Evolutionary conservation across 1,140 invertebrate genomes (phyloP), one percentile per base, ranked within the genome.

Genomic region (Calephelis nemesis): DNA sequence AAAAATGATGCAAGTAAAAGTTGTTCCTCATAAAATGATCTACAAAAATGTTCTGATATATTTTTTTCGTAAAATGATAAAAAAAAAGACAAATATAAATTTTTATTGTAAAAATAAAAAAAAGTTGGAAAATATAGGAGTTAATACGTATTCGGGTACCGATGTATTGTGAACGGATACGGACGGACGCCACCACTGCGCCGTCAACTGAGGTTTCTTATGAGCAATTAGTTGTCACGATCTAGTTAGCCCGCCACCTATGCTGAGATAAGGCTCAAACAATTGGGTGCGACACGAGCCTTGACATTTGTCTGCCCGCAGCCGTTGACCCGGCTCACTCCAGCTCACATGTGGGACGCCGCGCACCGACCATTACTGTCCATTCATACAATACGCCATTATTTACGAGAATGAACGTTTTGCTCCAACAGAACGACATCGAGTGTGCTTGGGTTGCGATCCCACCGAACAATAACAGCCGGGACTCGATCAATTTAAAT

Each of bases 351-450:
- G 75, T 81, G 75, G 82, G 80, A 80, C 69, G 49, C 73, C 63
- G 69, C 63, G 69, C 68, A 66, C 30, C 68, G 66, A 63, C 60
- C 78, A 82, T 81, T 82, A 83, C 71, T 74, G 74, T 79, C 77
- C 81, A 74, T 81, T 82, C 81, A 83, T 77, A 89, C 87, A 87
- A 87, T 88, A 81, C 76, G 69, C 84, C 77, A 88, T 88, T 85
- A 87, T 85, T 88, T 83, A 88, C 81, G 85, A 87, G 80, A 79
- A 78, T 82, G 76, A 79, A 78, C 76, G 74, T 42, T 77, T 73
- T 76, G 79, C 79, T 82, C 72, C 50, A 72, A 70, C 74, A 78
- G 73, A 77, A 79, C 76, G 83, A 89, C 87, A 81, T 87, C 75
- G 76, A 88, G 83, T 83, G 78, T 74, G 77, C 76, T 71, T 67